phyloP scores from a whole-genome alignment of 2,797 vertebrate genomes.

The Syncerus caffer region DNA sequence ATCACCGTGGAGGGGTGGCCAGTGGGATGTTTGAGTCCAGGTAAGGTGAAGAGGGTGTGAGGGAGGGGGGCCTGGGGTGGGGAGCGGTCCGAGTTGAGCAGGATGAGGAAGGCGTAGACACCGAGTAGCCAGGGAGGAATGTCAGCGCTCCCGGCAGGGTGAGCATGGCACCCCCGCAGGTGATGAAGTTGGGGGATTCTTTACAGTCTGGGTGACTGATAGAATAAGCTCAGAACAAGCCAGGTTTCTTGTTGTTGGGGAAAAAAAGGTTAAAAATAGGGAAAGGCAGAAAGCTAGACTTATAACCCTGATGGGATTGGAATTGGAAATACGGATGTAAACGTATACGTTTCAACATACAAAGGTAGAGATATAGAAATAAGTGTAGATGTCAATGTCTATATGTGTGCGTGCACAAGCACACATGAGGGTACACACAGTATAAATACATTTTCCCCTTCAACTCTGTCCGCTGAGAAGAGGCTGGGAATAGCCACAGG shows the following conservation, averaged over 20 bases:
- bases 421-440: not conserved
- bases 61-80: too few species aligned
- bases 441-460: not conserved
- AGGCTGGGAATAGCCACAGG: not conserved
- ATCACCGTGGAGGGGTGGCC: not conserved
- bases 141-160: not conserved
- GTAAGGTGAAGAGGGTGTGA: not conserved
- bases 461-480: not conserved
- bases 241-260: not conserved
- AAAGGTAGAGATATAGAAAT: not conserved
- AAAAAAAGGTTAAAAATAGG: not conserved
- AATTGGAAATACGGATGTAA: not conserved
- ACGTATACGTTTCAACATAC: not conserved
- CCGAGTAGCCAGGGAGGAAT: rapidly evolving
- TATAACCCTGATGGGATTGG: not conserved
- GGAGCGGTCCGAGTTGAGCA: not conserved
- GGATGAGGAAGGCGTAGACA: not conserved
- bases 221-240: not conserved
- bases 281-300: not conserved
- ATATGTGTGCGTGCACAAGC: not conserved
- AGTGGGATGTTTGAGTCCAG: not conserved
- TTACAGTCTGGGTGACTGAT: not conserved
- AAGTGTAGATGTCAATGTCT: not conserved
- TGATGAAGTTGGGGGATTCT: not conserved
- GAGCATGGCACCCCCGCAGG: rapidly evolving